Evolutionary conservation across 2,113 vertebrate genomes (phyloP).

Genomic region (Cephalophus harveyi): DNA sequence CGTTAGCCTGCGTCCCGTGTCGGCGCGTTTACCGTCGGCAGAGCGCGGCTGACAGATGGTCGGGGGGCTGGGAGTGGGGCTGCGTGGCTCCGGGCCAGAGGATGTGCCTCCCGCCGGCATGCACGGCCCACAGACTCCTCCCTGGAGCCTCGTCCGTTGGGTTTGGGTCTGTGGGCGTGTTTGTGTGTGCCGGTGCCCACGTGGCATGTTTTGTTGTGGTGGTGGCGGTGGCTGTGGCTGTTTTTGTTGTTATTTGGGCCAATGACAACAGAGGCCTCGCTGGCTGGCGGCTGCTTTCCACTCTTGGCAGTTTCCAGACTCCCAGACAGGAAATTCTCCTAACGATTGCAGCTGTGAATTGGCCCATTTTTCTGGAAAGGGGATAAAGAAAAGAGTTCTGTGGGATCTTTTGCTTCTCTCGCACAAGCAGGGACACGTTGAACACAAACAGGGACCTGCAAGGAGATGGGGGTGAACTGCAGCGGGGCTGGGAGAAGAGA

Average conservation of each 20-base stretch:
- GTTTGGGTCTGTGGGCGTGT: slow-evolving; percentile 68
- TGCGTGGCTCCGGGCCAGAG: slow-evolving; percentile 79
- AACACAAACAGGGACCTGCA: slow-evolving; percentile 20
- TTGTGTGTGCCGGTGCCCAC: slow-evolving; percentile 35
- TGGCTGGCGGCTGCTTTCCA: slow-evolving; percentile 73
- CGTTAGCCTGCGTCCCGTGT: slow-evolving; percentile 66
- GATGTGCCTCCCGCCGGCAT: slow-evolving; percentile 72
- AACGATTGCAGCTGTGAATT: slow-evolving; percentile 79
- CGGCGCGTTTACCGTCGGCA: slow-evolving; percentile 76
- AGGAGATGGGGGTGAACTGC: neutral
- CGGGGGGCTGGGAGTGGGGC: slow-evolving; percentile 63
- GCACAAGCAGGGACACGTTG: neutral
- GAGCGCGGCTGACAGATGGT: slow-evolving; percentile 82
- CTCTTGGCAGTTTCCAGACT: slow-evolving; percentile 80
- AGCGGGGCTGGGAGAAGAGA: neutral
- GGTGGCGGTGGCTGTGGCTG: slow-evolving; percentile 50
- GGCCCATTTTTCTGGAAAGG: slow-evolving; percentile 80
- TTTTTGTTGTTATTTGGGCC: slow-evolving; percentile 74
- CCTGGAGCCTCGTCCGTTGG: slow-evolving; percentile 67
- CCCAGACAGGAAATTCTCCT: slow-evolving; percentile 81
- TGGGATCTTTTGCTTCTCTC: slow-evolving; percentile 72
- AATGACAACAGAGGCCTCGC: slow-evolving; percentile 69
- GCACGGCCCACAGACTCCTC: slow-evolving; percentile 66
- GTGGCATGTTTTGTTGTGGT: slow-evolving; percentile 60
- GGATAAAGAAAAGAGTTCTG: slow-evolving; percentile 74